Conservation (phyloP, 2,113 vertebrate genomes). For the Alectura lathami region DNA sequence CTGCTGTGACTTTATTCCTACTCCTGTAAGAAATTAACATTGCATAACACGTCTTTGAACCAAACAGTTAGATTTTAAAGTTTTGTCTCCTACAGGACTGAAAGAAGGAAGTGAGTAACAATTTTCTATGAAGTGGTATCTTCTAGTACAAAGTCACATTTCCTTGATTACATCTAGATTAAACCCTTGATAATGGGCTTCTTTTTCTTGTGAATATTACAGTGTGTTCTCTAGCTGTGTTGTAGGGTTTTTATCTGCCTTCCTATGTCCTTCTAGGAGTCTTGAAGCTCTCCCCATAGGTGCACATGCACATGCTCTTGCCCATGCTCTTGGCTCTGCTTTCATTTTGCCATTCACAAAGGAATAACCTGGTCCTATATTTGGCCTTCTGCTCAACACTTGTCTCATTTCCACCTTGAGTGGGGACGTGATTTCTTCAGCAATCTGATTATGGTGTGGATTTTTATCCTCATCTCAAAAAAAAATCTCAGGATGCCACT, state of each 20-base stretch:
- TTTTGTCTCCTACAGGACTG: not conserved
- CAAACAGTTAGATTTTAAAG: not conserved
- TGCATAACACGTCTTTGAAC: not conserved
- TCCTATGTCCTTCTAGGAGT: not conserved
- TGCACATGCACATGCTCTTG: fast-evolving
- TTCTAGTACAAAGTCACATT: fast-evolving
- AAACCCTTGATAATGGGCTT: not conserved
- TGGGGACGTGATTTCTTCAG: not conserved
- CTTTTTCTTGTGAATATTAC: not conserved
- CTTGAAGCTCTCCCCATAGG: not conserved
- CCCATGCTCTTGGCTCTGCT: not conserved
- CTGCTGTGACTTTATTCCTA: not conserved
- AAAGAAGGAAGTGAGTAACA: not conserved
- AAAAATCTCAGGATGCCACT: not conserved
- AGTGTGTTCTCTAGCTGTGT: not conserved
- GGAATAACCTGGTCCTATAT: not conserved
- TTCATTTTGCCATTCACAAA: not conserved
- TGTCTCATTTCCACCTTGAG: not conserved
- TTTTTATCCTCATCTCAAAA: not conserved
- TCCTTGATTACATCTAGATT: not conserved
- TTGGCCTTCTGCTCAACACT: not conserved
- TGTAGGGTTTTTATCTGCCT: not conserved
- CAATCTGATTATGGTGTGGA: not conserved
- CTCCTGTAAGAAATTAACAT: not conserved
- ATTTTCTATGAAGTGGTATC: too few relatives aligned